phyloP scores from a whole-genome alignment of 1,140 invertebrate species.

The Drosophila kikkawai region DNA sequence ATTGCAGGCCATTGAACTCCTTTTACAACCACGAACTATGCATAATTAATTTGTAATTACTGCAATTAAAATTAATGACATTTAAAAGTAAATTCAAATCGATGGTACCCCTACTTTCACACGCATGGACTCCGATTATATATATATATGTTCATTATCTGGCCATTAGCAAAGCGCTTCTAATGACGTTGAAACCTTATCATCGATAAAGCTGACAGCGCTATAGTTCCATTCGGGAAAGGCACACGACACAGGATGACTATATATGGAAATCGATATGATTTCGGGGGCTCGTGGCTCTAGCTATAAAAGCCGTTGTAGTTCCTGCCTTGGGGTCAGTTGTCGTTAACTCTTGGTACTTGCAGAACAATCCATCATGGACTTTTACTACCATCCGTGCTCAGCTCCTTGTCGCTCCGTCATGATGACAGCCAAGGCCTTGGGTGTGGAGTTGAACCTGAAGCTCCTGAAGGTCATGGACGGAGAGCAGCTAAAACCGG shows the following conservation, averaged over 20 bases:
- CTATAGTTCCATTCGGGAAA: slow-evolving; percentile 8
- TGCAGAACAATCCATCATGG: slow-evolving; percentile 45
- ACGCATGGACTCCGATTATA: not conserved
- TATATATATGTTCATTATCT: slow-evolving; percentile 20
- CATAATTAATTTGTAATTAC: not conserved
- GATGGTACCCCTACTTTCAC: not conserved
- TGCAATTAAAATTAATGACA: slow-evolving; percentile 1
- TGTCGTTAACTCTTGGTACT: not conserved
- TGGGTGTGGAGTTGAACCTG: slow-evolving; percentile 90
- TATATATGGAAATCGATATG: slow-evolving; percentile 47
- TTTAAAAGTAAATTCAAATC: slow-evolving; percentile 7
- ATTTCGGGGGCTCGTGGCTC: slow-evolving; percentile 12
- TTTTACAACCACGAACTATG: not conserved
- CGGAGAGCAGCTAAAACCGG: slow-evolving; percentile 89
- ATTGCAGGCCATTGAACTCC: not conserved
- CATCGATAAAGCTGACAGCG: slow-evolving; percentile 17
- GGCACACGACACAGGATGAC: slow-evolving; percentile 16
- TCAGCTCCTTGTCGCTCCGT: slow-evolving; percentile 89
- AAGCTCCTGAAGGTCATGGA: slow-evolving; percentile 87
- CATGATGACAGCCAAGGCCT: slow-evolving; percentile 88
- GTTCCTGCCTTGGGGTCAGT: slow-evolving; percentile 17
- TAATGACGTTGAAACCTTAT: slow-evolving; percentile 10
- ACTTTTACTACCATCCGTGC: slow-evolving; percentile 88
- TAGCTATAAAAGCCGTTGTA: slow-evolving; percentile 39
- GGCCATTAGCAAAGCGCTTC: slow-evolving; percentile 25